Base-by-base conservation (phyloP, 2,113 vertebrate genomes). In the Leptobrachium ailaonicum region DNA sequence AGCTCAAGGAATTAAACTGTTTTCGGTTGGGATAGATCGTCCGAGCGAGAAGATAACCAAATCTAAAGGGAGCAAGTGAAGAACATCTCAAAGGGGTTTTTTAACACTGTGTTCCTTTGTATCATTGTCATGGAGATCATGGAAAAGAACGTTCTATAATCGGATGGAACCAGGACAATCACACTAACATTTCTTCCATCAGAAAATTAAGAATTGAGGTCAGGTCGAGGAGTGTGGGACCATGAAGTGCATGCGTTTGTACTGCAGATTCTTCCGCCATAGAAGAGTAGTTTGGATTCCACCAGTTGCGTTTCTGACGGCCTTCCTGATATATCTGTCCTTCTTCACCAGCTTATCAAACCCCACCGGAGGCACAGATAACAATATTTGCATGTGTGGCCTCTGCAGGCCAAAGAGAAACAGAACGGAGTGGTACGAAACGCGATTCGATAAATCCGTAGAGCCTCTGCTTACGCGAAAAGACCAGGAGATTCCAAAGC, bases 381-480 rank as follows among this genome's bases (percentile, higher is more conserved):
- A 20, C 2, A 10, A 68, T 4, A 63, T 32, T 2, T 73, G 63
- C 10, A 44, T 70, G 14, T 62, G 85, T 68, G 32, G 41, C 0
- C 74, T 4, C 20, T 95, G 94, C 13, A 2, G 88, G 0, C 4
- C 82, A 0, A 68, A 82, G 9, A 45, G 54, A 2, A 6, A 11
- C 6, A 68, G 20, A 41, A 74, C 79, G 3, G 63, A 73, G 0
- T 95, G 93, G 94, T 96, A 96, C 83, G 84, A 80, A 1, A 13
- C 83, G 7, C 82, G 1, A 71, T 95, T 90, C 4, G 83, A 95
- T 44, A 20, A 8, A 1, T 42, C 83, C 0, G 47, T 88, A 80
- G 63, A 86, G 62, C 92, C 88, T 0, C 76, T 94, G 76, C 86
- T 95, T 70, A 85, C 0, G 0, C 75, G 41, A 0, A 2, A 75